These are phyloP conservation scores for Habropoda laboriosa DNA, from an alignment of 1,140 invertebrate genomes.

Conservation along the genomic window DNA sequence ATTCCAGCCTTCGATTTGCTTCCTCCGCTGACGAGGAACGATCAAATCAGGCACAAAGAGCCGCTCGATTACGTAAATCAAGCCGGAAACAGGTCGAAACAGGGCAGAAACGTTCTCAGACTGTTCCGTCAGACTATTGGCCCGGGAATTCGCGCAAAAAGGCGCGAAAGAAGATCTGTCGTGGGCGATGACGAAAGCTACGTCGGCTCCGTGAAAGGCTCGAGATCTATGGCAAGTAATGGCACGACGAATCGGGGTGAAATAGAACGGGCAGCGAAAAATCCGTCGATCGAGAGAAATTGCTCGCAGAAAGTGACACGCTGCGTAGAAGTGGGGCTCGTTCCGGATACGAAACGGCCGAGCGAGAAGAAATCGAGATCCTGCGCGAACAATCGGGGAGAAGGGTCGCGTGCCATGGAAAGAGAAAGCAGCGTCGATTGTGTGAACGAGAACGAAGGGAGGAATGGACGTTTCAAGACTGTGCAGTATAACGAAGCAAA, in stretches of 20 bases:
- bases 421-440: background rate
- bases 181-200: background rate
- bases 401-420: constrained; percentile 3
- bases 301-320: constrained; percentile 10
- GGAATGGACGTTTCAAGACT: background rate
- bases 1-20: background rate
- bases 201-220: constrained; percentile 29
- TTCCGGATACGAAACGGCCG: background rate
- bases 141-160: constrained; percentile 26
- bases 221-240: constrained; percentile 17
- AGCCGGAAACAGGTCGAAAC: background rate
- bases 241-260: constrained; percentile 46
- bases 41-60: constrained; percentile 2
- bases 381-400: background rate
- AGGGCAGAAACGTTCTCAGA: constrained; percentile 3
- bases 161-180: constrained; percentile 44
- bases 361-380: constrained; percentile 26
- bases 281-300: constrained; percentile 26
- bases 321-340: constrained; percentile 4
- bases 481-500: background rate
- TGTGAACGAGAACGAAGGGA: background rate
- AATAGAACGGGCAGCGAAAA: constrained; percentile 19
- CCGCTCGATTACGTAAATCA: background rate
- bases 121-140: background rate
- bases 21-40: background rate